Percentiles rank a stretch among this genome's conserved stretches.
These are phyloP conservation scores for Tretioscincus oriximinensis DNA, from an alignment of 2,113 vertebrate genomes.

Conservation along the genomic window DNA sequence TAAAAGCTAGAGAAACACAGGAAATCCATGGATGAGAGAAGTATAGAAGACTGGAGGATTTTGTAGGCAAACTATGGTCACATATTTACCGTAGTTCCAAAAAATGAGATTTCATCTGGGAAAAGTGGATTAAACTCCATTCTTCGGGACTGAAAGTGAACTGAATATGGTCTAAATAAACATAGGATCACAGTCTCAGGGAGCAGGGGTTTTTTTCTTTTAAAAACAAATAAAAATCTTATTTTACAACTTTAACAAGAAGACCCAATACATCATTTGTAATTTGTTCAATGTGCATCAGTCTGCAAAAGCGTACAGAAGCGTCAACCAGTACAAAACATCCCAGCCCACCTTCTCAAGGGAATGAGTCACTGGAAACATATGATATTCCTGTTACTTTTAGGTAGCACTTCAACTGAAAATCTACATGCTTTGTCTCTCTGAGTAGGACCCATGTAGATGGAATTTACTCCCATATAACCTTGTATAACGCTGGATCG, in stretches of 20 bases:
- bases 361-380: not conserved
- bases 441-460: not conserved
- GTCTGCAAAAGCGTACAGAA: not conserved
- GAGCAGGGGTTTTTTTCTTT: not conserved
- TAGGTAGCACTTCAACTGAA: not conserved
- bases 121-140: no score
- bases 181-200: no score
- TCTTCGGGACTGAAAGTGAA: no score
- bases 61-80: not conserved
- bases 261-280: not conserved
- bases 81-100: no score
- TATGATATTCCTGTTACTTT: not conserved
- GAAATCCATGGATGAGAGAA: not conserved
- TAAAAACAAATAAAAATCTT: not conserved
- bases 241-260: not conserved
- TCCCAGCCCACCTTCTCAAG: not conserved
- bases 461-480: not conserved
- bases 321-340: not conserved
- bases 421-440: no score
- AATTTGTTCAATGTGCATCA: not conserved
- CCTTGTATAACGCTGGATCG: not conserved
- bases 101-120: no score
- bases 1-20: not conserved
- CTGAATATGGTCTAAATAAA: no score
- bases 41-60: not conserved